A percentile compares a stretch with the other conserved stretches of the same genome.
phyloP scores from a whole-genome alignment of 2,797 vertebrate species.

The Anguilla pacifica region DNA sequence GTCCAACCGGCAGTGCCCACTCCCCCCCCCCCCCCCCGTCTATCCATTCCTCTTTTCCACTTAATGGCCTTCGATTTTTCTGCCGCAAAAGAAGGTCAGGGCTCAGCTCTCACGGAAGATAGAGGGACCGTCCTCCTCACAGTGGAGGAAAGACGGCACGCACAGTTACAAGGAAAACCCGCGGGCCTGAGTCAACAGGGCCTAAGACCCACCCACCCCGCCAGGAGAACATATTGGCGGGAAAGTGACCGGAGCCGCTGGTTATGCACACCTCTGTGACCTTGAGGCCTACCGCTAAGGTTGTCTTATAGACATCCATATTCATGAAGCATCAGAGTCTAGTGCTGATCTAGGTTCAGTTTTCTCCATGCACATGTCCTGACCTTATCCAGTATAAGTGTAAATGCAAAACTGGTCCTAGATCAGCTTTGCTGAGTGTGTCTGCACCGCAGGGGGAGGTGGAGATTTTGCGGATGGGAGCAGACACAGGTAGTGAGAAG shows the following conservation, averaged over 20 bases:
- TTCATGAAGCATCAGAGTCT: not conserved
- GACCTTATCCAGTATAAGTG: not conserved
- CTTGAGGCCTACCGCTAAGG: slow-evolving; percentile 3
- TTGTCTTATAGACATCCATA: not conserved
- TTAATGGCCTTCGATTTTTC: slow-evolving; percentile 29
- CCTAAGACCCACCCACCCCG: not conserved
- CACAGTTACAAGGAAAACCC: not conserved
- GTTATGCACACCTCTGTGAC: not conserved
- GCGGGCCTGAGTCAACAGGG: not conserved
- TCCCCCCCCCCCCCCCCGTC: no score
- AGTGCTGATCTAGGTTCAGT: not conserved
- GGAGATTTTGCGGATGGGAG: not conserved
- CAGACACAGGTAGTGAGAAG: not conserved
- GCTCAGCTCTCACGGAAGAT: not conserved
- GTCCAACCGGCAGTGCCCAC: not conserved
- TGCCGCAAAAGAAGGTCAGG: slow-evolving; percentile 8
- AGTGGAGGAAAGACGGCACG: not conserved
- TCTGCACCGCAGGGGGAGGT: not conserved
- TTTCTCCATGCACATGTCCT: not conserved
- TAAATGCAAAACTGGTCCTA: not conserved
- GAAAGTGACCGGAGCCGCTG: not conserved
- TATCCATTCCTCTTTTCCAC: not conserved
- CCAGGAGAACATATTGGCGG: not conserved
- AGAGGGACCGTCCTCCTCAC: not conserved
- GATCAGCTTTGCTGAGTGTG: not conserved